Percentiles rank a stretch among this genome's conserved stretches.
These are phyloP conservation scores for Ichneumon xanthorius DNA, from an alignment of 2,888 invertebrate species.

Conservation along the genomic window DNA sequence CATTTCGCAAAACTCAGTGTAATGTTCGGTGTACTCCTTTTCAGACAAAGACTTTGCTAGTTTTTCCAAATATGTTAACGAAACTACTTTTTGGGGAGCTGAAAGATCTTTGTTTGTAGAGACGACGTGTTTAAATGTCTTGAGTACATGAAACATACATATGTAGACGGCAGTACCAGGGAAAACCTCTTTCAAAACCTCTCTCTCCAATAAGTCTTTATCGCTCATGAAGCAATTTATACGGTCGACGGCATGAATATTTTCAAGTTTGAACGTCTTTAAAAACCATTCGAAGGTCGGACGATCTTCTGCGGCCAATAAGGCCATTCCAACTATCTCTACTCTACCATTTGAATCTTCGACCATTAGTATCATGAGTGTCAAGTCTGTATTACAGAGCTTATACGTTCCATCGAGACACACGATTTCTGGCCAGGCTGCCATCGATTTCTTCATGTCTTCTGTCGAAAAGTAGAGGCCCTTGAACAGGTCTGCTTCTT, in stretches of 20 bases:
- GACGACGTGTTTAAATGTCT: slow-evolving; percentile 8
- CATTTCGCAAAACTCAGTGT: background rate
- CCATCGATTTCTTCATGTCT: slow-evolving; percentile 34
- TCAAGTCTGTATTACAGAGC: slow-evolving; percentile 20
- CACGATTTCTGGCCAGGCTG: slow-evolving; percentile 44
- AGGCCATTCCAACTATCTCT: slow-evolving; percentile 16
- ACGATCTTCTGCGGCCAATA: slow-evolving; percentile 23
- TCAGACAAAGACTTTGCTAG: background rate
- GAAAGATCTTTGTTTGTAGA: background rate
- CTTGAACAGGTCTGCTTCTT: slow-evolving; percentile 4
- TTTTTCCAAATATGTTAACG: background rate
- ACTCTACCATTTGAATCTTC: background rate
- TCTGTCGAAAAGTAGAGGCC: slow-evolving; percentile 25
- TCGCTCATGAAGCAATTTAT: slow-evolving; percentile 40
- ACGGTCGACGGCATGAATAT: background rate
- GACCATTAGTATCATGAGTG: slow-evolving; percentile 14
- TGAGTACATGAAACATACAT: slow-evolving; percentile 34
- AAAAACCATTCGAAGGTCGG: slow-evolving; percentile 1
- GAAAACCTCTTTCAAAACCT: slow-evolving; percentile 32
- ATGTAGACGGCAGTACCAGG: slow-evolving; percentile 3
- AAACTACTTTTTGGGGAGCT: background rate
- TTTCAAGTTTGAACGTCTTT: background rate
- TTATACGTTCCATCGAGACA: slow-evolving; percentile 43
- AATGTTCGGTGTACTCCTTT: background rate
- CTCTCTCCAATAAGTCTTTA: slow-evolving; percentile 37